Percentiles rank a stretch among this genome's conserved stretches.
Conservation (phyloP, 2,113 vertebrate species). For the Gulo gulo region DNA sequence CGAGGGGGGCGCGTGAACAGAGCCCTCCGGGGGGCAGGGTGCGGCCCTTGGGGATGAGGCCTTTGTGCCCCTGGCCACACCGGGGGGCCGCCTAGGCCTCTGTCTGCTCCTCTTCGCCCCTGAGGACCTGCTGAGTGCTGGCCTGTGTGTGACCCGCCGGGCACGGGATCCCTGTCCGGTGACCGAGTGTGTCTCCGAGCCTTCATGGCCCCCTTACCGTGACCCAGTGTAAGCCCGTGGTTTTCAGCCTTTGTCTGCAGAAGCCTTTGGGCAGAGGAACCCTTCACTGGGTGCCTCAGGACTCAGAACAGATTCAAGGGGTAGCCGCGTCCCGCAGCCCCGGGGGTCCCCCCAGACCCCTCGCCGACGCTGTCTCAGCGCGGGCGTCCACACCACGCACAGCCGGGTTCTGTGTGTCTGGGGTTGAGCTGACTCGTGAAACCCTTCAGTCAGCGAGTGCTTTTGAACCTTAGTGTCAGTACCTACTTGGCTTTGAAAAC, state of each 20-base stretch:
- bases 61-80: rapidly evolving
- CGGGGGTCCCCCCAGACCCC: neutral
- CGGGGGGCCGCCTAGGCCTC: rapidly evolving
- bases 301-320: neutral
- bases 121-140: neutral
- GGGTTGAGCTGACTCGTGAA: neutral
- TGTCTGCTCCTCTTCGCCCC: neutral
- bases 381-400: rapidly evolving
- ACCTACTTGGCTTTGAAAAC: neutral
- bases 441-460: neutral
- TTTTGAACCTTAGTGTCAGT: neutral
- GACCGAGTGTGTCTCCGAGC: neutral
- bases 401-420: neutral
- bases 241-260: neutral
- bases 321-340: neutral
- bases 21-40: rapidly evolving
- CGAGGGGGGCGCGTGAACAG: neutral
- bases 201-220: neutral
- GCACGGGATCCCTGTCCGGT: neutral
- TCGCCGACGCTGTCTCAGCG: rapidly evolving
- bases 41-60: neutral
- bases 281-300: neutral
- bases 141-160: neutral
- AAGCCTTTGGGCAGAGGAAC: neutral
- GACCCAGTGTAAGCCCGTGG: neutral